These are phyloP conservation scores for Chorisops tibialis DNA, from an alignment of 2,888 invertebrate species.

Conservation along the genomic window DNA sequence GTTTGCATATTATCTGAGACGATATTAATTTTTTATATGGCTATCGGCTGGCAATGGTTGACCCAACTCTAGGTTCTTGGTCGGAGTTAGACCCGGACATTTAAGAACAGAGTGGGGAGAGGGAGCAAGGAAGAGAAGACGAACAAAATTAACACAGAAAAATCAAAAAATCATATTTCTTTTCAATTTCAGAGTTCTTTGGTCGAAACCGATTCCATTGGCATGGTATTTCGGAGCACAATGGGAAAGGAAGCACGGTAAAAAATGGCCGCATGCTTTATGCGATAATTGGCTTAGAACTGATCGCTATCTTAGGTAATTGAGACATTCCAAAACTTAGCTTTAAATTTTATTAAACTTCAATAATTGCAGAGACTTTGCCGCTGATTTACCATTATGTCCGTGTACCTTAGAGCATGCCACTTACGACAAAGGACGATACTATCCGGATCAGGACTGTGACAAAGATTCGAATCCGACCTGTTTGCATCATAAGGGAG, in stretches of 20 bases:
- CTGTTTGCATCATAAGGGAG: slow-evolving; percentile 84
- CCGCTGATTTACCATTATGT: slow-evolving; percentile 77
- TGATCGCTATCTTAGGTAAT: slow-evolving; percentile 65
- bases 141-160: too few relatives aligned
- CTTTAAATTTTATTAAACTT: background rate
- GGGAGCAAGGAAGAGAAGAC: too few relatives aligned
- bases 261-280: slow-evolving; percentile 75
- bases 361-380: slow-evolving; percentile 68
- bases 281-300: slow-evolving; percentile 90
- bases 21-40: too few relatives aligned
- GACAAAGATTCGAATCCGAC: slow-evolving; percentile 87
- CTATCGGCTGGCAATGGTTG: too few relatives aligned
- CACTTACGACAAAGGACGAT: slow-evolving; percentile 85
- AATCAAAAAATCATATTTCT: too few relatives aligned
- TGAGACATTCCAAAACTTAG: background rate
- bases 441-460: slow-evolving; percentile 84
- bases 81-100: too few relatives aligned
- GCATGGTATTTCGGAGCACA: slow-evolving; percentile 90
- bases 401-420: slow-evolving; percentile 93
- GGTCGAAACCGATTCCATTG: slow-evolving; percentile 89
- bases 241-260: slow-evolving; percentile 79
- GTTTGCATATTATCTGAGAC: too few relatives aligned
- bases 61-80: too few relatives aligned
- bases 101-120: too few relatives aligned
- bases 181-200: slow-evolving; percentile 60